A percentile compares a stretch with the other conserved stretches of the same genome.
Evolutionary conservation across 2,888 invertebrate species (phyloP).

Genomic region (Caenorhabditis sp.): DNA sequence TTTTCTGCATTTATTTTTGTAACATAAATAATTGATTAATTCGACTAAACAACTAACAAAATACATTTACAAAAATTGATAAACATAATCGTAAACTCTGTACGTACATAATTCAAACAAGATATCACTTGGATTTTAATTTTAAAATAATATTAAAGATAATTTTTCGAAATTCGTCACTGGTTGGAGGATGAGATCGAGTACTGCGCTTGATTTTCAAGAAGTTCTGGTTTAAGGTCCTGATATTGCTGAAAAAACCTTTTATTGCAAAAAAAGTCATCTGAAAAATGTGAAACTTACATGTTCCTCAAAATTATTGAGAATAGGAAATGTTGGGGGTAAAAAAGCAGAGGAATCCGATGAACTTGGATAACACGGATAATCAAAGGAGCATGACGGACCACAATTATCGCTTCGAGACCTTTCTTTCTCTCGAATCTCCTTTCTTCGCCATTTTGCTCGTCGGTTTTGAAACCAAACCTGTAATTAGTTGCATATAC

Average conservation of each 20-base stretch:
- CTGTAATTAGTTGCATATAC: too few species aligned
- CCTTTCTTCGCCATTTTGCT: constrained; percentile 58
- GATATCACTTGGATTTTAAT: neutral
- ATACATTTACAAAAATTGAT: too few species aligned
- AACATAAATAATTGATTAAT: neutral
- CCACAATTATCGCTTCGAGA: constrained; percentile 1
- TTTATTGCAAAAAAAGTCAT: too few species aligned
- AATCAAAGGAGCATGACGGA: constrained; percentile 18
- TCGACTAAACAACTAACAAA: constrained; percentile 7
- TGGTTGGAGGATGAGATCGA: neutral
- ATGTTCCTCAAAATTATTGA: neutral
- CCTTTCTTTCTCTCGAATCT: constrained; percentile 39
- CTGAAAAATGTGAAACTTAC: neutral
- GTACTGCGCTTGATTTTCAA: neutral
- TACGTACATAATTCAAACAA: neutral
- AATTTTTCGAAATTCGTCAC: neutral
- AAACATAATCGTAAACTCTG: constrained; percentile 11
- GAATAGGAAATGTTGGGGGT: neutral
- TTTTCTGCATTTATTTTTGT: constrained; percentile 8
- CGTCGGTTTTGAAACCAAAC: constrained; percentile 66
- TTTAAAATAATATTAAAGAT: neutral
- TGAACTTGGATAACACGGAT: constrained; percentile 8
- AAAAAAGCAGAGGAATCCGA: neutral
- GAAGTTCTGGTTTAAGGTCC: neutral
- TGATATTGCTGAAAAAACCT: neutral